These are phyloP conservation scores for Chelonia mydas DNA, from an alignment of 2,797 vertebrate species.

Conservation along the genomic window DNA sequence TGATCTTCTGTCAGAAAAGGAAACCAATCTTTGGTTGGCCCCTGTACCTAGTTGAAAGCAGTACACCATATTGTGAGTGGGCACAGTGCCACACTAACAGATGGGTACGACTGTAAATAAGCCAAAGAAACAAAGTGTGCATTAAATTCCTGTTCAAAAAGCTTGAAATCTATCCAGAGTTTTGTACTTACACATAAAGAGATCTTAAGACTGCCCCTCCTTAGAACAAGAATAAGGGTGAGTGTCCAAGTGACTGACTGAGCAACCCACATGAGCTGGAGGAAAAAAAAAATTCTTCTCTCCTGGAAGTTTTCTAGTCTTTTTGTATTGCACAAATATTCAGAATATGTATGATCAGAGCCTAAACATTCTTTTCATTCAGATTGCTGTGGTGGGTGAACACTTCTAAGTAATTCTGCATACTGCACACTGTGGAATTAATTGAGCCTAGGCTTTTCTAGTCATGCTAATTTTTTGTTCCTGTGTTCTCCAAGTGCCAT, in stretches of 20 bases:
- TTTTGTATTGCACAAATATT: no score
- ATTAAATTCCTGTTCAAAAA: slow-evolving; percentile 30
- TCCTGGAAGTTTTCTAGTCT: no score
- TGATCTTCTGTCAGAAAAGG: slow-evolving; percentile 72
- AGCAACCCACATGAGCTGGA: neutral
- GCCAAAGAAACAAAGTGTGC: slow-evolving; percentile 70
- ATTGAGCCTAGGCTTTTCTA: neutral
- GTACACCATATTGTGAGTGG: slow-evolving; percentile 75
- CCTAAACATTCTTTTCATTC: neutral
- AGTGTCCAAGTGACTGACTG: slow-evolving; percentile 12
- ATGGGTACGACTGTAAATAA: slow-evolving; percentile 66
- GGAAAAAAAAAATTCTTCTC: neutral
- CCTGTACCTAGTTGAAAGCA: slow-evolving; percentile 67
- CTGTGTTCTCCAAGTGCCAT: neutral
- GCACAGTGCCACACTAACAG: slow-evolving; percentile 78
- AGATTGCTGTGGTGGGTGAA: neutral
- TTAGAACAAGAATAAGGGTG: neutral
- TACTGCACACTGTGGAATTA: neutral
- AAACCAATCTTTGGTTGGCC: slow-evolving; percentile 69
- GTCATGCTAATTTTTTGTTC: neutral
- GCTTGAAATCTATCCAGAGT: slow-evolving; percentile 36
- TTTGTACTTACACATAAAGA: slow-evolving; percentile 45
- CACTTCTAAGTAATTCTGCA: neutral
- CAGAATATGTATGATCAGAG: no score
- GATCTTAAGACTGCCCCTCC: neutral